Evolutionary conservation across 2,797 vertebrate genomes (phyloP).

Genomic region (Tokudaia tokunoshimensis): DNA sequence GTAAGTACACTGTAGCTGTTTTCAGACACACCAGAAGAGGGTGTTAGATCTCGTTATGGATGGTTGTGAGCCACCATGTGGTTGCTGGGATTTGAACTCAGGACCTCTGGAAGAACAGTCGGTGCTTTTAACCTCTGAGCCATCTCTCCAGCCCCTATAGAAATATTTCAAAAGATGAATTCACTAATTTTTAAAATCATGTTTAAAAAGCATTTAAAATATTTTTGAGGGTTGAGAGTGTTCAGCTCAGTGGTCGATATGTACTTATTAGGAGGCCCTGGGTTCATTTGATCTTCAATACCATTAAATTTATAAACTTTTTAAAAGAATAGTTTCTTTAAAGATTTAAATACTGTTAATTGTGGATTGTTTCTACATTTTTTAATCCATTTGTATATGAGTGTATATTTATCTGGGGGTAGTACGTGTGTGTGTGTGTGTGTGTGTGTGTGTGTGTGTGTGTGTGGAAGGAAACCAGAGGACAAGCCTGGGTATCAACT

Average conservation of each 20-base stretch:
- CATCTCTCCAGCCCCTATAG: too few species aligned
- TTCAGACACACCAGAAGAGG: too few species aligned
- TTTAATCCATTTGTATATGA: neutral
- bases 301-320: neutral
- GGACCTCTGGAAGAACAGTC: too few species aligned
- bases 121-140: too few species aligned
- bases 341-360: neutral
- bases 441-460: neutral
- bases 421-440: neutral
- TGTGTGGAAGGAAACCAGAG: neutral
- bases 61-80: too few species aligned
- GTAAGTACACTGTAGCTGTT: too few species aligned
- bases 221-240: neutral
- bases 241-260: neutral
- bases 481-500: neutral
- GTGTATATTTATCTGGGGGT: neutral
- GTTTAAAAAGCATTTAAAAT: neutral
- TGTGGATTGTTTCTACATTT: constrained; percentile 10
- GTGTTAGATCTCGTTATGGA: too few species aligned
- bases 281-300: neutral
- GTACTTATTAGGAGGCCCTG: neutral
- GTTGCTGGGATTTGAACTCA: too few species aligned
- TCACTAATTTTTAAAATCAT: constrained; percentile 9
- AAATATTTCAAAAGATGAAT: neutral
- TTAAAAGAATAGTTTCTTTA: neutral